Evolutionary conservation across 2,888 invertebrate genomes (phyloP).

Genomic region (Octonoba sinensis): DNA sequence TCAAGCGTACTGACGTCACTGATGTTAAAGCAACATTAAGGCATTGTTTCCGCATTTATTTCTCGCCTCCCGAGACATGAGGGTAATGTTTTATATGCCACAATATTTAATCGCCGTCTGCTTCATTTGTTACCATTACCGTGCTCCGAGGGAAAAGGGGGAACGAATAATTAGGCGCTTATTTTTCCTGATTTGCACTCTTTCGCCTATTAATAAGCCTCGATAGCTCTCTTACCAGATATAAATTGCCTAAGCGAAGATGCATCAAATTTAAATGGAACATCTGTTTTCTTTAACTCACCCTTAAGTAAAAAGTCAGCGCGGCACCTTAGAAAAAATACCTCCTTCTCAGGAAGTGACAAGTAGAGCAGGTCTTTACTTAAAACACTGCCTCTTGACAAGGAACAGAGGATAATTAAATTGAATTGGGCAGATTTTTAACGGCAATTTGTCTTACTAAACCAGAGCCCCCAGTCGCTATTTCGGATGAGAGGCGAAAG

Average conservation of each 20-base stretch:
- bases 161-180: constrained; percentile 57
- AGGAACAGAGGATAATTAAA: constrained; percentile 56
- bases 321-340: constrained; percentile 8
- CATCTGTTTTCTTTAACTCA: constrained; percentile 62
- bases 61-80: constrained; percentile 34
- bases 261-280: constrained; percentile 59
- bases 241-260: constrained; percentile 59
- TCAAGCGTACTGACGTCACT: constrained; percentile 40
- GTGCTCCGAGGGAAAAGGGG: constrained; percentile 17
- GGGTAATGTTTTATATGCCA: constrained; percentile 59
- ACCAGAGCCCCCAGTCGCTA: constrained; percentile 32
- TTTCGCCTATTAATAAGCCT: constrained; percentile 40
- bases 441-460: constrained; percentile 61
- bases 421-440: constrained; percentile 56
- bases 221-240: constrained; percentile 43
- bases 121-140: constrained; percentile 58
- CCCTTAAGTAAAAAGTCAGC: constrained; percentile 50
- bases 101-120: constrained; percentile 54
- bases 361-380: constrained; percentile 35
- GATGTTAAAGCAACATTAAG: constrained; percentile 53
- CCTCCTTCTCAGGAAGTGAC: constrained; percentile 14
- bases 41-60: constrained; percentile 51
- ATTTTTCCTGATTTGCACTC: constrained; percentile 62
- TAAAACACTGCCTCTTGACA: constrained; percentile 54
- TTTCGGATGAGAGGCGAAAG: constrained; percentile 20